Evolutionary conservation across 1,140 invertebrate species (phyloP), one percentile per base, ranked within the genome.

Genomic region (Bacillus rossius): DNA sequence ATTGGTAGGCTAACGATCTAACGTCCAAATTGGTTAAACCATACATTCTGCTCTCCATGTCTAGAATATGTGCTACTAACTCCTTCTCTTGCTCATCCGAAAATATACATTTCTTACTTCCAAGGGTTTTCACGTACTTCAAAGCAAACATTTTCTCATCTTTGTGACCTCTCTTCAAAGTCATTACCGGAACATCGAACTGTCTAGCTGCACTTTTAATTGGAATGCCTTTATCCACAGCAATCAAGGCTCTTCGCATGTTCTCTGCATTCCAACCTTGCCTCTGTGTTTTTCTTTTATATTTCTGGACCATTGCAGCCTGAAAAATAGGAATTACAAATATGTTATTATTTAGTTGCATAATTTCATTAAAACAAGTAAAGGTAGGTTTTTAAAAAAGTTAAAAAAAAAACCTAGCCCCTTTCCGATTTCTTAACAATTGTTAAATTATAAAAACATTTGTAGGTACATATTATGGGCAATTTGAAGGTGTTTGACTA

Each of bases 11-110:
- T 34, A 37, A 14, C 14, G 34, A 54, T 29, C 23, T 29, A 19
- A 54, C 34, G 19, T 25, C 23, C 34, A 38, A 19, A 23, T 54
- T 54, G 29, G 51, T 54, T 13, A 54, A 29, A 29, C 51, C 51
- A 22, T 54, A 54, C 40, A 54, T 38, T 34, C 51, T 14, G 13
- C 26, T 38, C 41, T 54, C 51, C 51, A 54, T 54, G 19, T 54
- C 51, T 42, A 54, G 4, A 54, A 54, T 54, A 37, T 14, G 29
- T 4, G 34, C 22, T 20, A 29, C 34, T 19, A 54, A 34, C 49
- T 26, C 29, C 51, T 40, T 5, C 7, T 54, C 29, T 34, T 54
- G 51, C 14, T 54, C 51, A 25, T 54, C 51, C 40, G 51, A n/a
- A 54, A 54, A 20, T 7, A 54, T 40, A 29, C 29, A 38, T 37